Evolutionary conservation across 2,888 invertebrate species (phyloP).

Genomic region (Diarsia dahlii): DNA sequence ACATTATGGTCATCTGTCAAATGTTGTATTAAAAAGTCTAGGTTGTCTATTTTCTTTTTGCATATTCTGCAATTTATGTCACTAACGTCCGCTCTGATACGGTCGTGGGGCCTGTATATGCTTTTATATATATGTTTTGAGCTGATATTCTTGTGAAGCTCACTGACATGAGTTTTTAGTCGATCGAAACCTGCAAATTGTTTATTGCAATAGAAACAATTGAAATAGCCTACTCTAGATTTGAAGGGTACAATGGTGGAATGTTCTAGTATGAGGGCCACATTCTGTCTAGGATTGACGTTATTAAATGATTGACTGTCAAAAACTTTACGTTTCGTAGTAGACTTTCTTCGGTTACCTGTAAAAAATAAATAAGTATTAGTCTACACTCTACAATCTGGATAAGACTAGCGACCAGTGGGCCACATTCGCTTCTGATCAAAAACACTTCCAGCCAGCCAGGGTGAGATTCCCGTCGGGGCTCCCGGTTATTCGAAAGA

Average conservation of each 20-base stretch:
- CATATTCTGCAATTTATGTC: constrained; percentile 64
- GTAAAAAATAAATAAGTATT: constrained; percentile 17
- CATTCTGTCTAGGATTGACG: constrained; percentile 60
- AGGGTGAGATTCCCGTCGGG: too few relatives aligned
- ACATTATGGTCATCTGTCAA: constrained; percentile 57
- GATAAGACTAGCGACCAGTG: too few relatives aligned
- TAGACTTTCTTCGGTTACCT: constrained; percentile 26
- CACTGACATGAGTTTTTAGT: constrained; percentile 56
- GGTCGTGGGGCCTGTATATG: constrained; percentile 55
- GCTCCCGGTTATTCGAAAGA: too few relatives aligned
- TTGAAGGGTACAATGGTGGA: constrained; percentile 68
- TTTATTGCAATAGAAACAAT: constrained; percentile 66
- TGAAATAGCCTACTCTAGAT: constrained; percentile 65
- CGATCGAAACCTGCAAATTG: constrained; percentile 58
- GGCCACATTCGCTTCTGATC: too few relatives aligned
- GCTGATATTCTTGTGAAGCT: constrained; percentile 50
- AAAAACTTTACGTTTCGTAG: constrained; percentile 23
- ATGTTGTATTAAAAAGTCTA: constrained; percentile 62
- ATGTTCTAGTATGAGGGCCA: constrained; percentile 63
- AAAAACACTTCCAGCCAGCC: too few relatives aligned
- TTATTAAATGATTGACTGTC: constrained; percentile 36
- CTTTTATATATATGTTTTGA: constrained; percentile 58
- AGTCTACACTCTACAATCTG: neutral
- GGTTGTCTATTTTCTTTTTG: constrained; percentile 41
- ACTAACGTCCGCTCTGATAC: constrained; percentile 63